phyloP scores from a whole-genome alignment of 2,113 vertebrate genomes.

The Psilopogon haemacephalus region DNA sequence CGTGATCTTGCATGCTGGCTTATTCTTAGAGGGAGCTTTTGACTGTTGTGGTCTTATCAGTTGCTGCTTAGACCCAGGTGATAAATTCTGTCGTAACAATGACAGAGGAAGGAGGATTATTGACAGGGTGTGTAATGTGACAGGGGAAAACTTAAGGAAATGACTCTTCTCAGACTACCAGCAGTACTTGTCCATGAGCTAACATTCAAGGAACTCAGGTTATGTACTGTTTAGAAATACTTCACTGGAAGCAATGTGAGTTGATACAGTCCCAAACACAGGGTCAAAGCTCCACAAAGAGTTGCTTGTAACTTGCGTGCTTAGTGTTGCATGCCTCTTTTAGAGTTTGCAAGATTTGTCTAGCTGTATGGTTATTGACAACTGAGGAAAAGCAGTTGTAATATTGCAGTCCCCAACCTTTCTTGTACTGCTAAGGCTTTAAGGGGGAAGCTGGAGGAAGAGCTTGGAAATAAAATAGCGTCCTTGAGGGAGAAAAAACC shows the following conservation, averaged over 20 bases:
- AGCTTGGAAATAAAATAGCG: neutral
- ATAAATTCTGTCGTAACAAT: neutral
- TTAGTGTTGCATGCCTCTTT: neutral
- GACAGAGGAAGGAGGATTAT: neutral
- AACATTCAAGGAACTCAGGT: neutral
- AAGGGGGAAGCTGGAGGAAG: neutral
- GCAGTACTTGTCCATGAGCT: neutral
- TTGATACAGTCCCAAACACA: neutral
- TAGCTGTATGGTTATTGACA: neutral
- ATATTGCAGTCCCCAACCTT: neutral
- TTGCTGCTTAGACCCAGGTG: neutral
- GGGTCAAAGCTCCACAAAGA: neutral
- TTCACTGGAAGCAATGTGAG: neutral
- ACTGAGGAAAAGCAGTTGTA: neutral
- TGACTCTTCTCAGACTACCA: neutral
- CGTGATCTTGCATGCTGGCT: rapidly evolving
- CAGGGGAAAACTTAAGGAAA: neutral
- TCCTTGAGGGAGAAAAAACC: neutral
- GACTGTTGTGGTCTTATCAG: neutral
- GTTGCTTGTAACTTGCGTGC: neutral
- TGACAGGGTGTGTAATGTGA: neutral
- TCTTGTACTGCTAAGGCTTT: neutral
- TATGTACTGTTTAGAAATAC: conserved; percentile 36
- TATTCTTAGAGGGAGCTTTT: neutral
- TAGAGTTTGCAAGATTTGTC: neutral